Conservation (phyloP, 2,797 vertebrate genomes). For the Scolopax rusticola region DNA sequence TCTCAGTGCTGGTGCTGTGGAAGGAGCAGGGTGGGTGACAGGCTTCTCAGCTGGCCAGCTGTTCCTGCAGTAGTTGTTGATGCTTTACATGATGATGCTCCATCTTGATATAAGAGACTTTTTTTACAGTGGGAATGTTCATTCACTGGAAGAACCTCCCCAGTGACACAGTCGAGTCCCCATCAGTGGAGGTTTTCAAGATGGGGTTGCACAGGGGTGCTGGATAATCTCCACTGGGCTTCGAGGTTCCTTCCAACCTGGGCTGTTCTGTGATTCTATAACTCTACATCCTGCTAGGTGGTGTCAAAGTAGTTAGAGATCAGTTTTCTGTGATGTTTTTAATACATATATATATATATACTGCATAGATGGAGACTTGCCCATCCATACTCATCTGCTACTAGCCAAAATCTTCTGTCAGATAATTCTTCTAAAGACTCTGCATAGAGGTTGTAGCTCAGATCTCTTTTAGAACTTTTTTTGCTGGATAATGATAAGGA, state of each 20-base stretch:
- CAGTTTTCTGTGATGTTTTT: not conserved
- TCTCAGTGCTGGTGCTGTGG: not conserved
- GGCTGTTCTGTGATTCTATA: not conserved
- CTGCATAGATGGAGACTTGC: not conserved
- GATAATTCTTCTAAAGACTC: not conserved
- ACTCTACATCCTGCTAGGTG: not conserved
- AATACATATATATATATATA: not conserved
- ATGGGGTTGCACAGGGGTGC: not conserved
- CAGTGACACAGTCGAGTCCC: not conserved
- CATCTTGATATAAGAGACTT: not conserved
- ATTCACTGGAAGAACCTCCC: not conserved
- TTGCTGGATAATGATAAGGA: not conserved
- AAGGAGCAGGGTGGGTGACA: not conserved
- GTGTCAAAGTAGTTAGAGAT: not conserved
- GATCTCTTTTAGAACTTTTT: not conserved
- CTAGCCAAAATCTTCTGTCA: not conserved
- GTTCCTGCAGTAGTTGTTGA: not conserved
- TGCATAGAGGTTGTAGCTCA: not conserved
- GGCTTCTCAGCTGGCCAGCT: not conserved
- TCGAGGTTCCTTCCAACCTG: not conserved
- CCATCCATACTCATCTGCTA: not conserved
- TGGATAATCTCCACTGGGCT: not conserved
- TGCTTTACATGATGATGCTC: not conserved
- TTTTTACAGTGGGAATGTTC: not conserved
- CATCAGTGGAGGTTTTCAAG: not conserved